Percentiles rank a stretch among this genome's conserved stretches.
These are phyloP conservation scores for Sycobia sp. DNA, from an alignment of 1,140 invertebrate genomes.

Conservation along the genomic window DNA sequence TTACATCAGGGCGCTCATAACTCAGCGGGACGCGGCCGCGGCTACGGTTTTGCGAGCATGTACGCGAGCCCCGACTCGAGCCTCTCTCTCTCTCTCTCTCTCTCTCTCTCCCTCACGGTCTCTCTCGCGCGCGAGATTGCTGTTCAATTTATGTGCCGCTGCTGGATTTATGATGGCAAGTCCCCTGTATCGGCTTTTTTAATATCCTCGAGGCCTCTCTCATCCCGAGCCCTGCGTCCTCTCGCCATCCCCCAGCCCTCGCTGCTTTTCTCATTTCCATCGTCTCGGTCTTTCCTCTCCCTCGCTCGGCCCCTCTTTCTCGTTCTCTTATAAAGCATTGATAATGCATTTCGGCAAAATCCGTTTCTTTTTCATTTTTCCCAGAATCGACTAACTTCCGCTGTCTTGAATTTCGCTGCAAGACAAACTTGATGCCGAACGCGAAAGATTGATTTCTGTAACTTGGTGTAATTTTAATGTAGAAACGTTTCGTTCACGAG, in stretches of 20 bases:
- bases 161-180: slow-evolving; percentile 41
- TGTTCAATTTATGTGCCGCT: slow-evolving; percentile 40
- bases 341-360: no score
- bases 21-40: slow-evolving; percentile 34
- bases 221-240: neutral
- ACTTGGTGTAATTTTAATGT: no score
- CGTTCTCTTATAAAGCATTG: no score
- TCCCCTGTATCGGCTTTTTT: slow-evolving; percentile 35
- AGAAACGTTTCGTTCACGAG: no score
- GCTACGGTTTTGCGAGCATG: slow-evolving; percentile 14
- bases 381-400: no score
- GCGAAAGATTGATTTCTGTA: no score
- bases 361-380: no score
- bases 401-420: no score
- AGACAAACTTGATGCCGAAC: no score
- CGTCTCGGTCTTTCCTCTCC: neutral
- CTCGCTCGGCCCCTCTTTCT: neutral
- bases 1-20: slow-evolving; percentile 42
- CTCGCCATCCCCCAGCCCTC: slow-evolving; percentile 14
- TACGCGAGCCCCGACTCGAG: neutral
- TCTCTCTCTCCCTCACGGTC: no score
- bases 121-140: slow-evolving; percentile 39
- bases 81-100: no score
- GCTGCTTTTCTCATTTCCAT: slow-evolving; percentile 12
- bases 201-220: slow-evolving; percentile 29